Conservation (phyloP, 1,140 invertebrate species). For the Drosophila guanche region DNA sequence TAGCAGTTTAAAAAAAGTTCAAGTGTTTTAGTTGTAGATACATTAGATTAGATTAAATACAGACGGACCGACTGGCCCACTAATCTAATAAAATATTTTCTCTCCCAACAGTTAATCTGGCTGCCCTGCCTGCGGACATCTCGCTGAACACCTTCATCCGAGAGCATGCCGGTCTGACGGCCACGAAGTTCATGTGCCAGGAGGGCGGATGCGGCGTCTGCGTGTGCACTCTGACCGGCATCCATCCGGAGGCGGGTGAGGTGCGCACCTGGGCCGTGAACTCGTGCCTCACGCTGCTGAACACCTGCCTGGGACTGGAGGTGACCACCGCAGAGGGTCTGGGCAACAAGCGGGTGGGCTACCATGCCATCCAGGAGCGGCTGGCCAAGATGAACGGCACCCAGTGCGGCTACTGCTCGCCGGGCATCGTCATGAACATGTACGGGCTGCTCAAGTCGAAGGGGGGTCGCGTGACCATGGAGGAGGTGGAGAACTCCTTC, state of each 20-base stretch:
- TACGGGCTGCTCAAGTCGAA: conserved; percentile 86
- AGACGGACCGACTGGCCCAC: too few species aligned
- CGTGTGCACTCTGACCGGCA: conserved; percentile 87
- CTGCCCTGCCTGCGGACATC: conserved; percentile 84
- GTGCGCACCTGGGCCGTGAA: conserved; percentile 88
- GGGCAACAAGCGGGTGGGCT: conserved; percentile 88
- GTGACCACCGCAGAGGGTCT: conserved; percentile 92
- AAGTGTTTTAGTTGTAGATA: too few species aligned
- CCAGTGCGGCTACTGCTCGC: conserved; percentile 92
- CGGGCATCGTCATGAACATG: conserved; percentile 95
- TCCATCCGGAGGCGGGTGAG: conserved; percentile 85
- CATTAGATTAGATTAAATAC: too few species aligned
- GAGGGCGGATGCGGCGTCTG: conserved; percentile 94
- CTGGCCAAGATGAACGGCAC: conserved; percentile 90
- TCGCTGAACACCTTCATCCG: conserved; percentile 89
- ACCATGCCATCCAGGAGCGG: conserved; percentile 88
- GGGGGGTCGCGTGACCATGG: conserved; percentile 86
- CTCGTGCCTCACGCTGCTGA: conserved; percentile 89
- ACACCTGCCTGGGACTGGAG: conserved; percentile 89
- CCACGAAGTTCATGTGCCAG: conserved; percentile 92
- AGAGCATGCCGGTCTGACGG: conserved; percentile 87
- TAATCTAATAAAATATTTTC: background rate
- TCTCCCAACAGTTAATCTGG: conserved; percentile 63
- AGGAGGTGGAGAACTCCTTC: conserved; percentile 90
- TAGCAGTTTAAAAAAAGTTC: too few species aligned